A percentile compares a stretch with the other conserved stretches of the same genome.
Conservation (phyloP, 2,888 invertebrate genomes). For the Dasypolia templi region DNA sequence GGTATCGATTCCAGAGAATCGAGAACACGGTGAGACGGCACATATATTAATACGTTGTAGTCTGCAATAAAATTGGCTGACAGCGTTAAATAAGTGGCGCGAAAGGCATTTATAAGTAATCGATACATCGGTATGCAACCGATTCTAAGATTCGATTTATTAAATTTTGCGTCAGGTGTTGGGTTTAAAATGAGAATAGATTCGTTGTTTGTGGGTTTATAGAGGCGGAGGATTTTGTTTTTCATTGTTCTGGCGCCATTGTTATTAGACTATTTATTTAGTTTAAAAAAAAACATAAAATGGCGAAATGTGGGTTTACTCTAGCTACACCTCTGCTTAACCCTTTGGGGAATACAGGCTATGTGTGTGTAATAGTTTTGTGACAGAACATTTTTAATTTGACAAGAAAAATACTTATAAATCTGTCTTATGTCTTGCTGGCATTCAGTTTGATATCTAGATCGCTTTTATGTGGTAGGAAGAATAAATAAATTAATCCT, state of each 20-base stretch:
- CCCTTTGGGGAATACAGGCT: no score
- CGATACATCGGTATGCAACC: constrained; percentile 86
- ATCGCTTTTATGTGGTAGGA: not conserved
- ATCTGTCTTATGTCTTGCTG: no score
- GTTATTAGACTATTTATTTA: not conserved
- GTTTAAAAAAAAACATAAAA: not conserved
- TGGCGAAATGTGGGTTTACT: no score
- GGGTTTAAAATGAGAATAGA: constrained; percentile 66
- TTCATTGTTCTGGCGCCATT: constrained; percentile 37
- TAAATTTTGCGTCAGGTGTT: constrained; percentile 72
- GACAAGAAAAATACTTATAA: not conserved
- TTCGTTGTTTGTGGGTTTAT: constrained; percentile 54
- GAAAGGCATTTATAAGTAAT: constrained; percentile 87
- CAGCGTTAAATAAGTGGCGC: constrained; percentile 87
- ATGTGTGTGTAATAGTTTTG: no score
- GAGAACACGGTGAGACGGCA: constrained; percentile 73
- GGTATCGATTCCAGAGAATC: constrained; percentile 79
- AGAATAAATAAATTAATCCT: not conserved
- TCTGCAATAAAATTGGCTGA: constrained; percentile 82
- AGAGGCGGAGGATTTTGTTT: constrained; percentile 26
- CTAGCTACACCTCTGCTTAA: no score
- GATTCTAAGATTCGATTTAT: constrained; percentile 80
- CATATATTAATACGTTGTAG: constrained; percentile 80
- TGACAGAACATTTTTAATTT: no score
- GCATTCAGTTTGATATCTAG: no score